Evolutionary conservation across 2,888 invertebrate genomes (phyloP).

Genomic region (Pollenia angustigena): DNA sequence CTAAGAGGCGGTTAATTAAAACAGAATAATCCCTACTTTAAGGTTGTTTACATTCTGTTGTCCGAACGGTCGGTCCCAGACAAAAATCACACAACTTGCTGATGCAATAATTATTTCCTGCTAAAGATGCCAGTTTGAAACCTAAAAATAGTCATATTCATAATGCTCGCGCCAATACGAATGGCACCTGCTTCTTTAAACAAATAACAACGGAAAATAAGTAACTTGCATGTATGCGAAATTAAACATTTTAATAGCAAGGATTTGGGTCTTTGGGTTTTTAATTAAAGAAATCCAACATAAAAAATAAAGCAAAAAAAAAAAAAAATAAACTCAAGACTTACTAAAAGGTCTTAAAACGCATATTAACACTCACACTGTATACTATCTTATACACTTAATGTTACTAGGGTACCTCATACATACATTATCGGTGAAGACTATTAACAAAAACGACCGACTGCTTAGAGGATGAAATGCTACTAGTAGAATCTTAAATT

Average conservation of each 20-base stretch:
- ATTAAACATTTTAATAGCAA: slow-evolving; percentile 68
- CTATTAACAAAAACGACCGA: slow-evolving; percentile 28
- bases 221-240: slow-evolving; percentile 56
- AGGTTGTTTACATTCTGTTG: slow-evolving; percentile 22
- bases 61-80: background rate
- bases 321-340: background rate
- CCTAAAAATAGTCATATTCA: slow-evolving; percentile 65
- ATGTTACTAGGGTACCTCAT: too few species aligned
- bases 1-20: slow-evolving; percentile 61
- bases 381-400: background rate
- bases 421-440: slow-evolving; percentile 17
- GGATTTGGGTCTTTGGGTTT: slow-evolving; percentile 68
- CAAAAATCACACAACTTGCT: slow-evolving; percentile 2
- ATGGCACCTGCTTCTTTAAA: slow-evolving; percentile 69
- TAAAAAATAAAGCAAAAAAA: slow-evolving; percentile 35
- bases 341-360: slow-evolving; percentile 47
- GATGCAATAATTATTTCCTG: slow-evolving; percentile 66
- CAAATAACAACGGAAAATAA: slow-evolving; percentile 10
- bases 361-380: background rate
- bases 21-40: slow-evolving; percentile 47
- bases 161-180: slow-evolving; percentile 47
- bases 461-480: slow-evolving; percentile 25
- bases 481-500: slow-evolving; percentile 32
- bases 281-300: slow-evolving; percentile 71
- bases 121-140: slow-evolving; percentile 67